Conservation (phyloP, 2,113 vertebrate species). For the Pituophis catenifer region DNA sequence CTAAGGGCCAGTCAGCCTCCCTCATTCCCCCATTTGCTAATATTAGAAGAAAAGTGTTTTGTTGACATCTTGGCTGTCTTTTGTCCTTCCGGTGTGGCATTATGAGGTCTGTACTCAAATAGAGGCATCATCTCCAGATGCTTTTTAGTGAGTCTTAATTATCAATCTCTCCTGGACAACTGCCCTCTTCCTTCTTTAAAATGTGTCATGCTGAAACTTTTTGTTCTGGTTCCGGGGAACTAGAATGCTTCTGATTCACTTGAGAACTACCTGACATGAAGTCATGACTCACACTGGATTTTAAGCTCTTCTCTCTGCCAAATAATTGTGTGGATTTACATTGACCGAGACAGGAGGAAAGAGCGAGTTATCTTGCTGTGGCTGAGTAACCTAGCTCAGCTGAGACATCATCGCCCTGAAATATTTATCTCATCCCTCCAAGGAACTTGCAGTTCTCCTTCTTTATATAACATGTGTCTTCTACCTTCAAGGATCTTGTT, state of each 20-base stretch:
- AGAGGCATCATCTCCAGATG: not conserved
- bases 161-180: not conserved
- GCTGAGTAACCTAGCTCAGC: not conserved
- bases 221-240: not conserved
- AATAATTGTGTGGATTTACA: not conserved
- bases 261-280: slow-evolving; percentile 2
- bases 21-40: not conserved
- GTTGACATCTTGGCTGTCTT: not conserved
- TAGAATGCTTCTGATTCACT: not conserved
- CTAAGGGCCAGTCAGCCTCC: not conserved
- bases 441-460: not conserved
- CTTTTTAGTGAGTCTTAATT: not conserved
- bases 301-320: not conserved
- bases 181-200: not conserved
- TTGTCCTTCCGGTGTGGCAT: not conserved
- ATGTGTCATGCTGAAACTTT: not conserved
- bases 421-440: not conserved
- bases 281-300: not conserved
- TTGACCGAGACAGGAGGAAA: not conserved
- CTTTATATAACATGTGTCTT: not conserved
- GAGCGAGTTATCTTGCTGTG: not conserved
- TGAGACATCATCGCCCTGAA: not conserved
- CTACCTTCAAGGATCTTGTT: not conserved
- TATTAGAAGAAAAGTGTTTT: not conserved
- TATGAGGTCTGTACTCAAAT: not conserved